phyloP scores from a whole-genome alignment of 2,113 vertebrate species.

The Tringa solitaria region DNA sequence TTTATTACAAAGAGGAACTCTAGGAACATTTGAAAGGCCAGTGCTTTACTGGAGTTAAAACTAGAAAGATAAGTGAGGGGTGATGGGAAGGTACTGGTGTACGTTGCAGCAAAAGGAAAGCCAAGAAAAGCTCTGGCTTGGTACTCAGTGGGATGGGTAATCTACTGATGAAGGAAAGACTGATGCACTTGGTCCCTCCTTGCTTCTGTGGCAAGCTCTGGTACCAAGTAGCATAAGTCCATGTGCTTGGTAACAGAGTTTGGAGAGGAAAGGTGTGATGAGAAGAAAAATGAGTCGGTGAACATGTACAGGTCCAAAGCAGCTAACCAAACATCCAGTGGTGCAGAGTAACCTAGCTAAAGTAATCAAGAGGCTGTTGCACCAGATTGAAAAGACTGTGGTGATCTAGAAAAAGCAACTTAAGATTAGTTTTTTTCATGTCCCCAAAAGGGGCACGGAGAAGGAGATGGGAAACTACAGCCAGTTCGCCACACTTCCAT shows the following conservation, averaged over 20 bases:
- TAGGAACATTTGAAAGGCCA: background rate
- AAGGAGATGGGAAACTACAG: background rate
- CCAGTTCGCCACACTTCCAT: background rate
- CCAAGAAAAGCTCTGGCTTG: background rate
- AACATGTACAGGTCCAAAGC: accelerated
- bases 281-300: background rate
- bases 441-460: background rate
- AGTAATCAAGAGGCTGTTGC: background rate
- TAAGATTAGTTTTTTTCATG: too few species aligned
- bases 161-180: background rate
- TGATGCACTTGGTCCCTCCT: background rate
- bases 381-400: background rate
- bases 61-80: background rate
- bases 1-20: background rate
- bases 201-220: background rate
- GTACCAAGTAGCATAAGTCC: background rate
- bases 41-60: background rate
- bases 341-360: background rate
- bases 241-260: background rate
- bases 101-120: background rate
- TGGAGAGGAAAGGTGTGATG: background rate
- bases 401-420: background rate
- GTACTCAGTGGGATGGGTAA: too few species aligned
- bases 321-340: background rate
- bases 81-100: background rate